Evolutionary conservation across 2,888 invertebrate species (phyloP).

Genomic region (Microctonus aethiopoides): DNA sequence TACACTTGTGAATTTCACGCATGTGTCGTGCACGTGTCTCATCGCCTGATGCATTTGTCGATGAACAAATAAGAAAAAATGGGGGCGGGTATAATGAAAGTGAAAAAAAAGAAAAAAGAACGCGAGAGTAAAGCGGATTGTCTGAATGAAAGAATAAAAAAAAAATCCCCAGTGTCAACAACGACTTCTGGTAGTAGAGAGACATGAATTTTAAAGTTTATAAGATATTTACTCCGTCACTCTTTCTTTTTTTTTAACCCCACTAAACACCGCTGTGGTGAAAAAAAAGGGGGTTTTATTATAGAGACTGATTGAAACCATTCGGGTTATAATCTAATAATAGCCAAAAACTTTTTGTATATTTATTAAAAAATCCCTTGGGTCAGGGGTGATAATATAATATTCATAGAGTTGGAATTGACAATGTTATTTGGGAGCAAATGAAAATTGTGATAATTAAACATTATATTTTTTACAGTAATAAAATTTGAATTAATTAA

Average conservation of each 20-base stretch:
- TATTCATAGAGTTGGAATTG: no score
- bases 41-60: neutral
- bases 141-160: constrained; percentile 12
- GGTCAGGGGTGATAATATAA: no score
- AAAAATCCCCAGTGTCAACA: constrained; percentile 23
- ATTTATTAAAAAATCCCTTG: neutral
- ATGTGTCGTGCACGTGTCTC: constrained; percentile 21
- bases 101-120: neutral
- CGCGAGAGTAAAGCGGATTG: constrained; percentile 5
- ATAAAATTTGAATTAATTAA: no score
- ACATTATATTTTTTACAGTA: no score
- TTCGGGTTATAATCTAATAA: neutral
- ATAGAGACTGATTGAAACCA: neutral
- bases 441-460: no score
- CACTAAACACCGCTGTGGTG: neutral
- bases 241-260: neutral
- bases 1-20: neutral
- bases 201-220: constrained; percentile 27
- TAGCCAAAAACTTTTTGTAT: neutral
- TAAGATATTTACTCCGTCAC: constrained; percentile 20
- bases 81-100: neutral
- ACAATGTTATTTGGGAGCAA: no score
- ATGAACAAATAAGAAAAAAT: neutral
- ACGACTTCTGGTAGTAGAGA: constrained; percentile 3
- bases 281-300: neutral